Evolutionary conservation across 2,113 vertebrate genomes (phyloP), one percentile per base, ranked within the genome.

Genomic region (Corvus hawaiiensis): DNA sequence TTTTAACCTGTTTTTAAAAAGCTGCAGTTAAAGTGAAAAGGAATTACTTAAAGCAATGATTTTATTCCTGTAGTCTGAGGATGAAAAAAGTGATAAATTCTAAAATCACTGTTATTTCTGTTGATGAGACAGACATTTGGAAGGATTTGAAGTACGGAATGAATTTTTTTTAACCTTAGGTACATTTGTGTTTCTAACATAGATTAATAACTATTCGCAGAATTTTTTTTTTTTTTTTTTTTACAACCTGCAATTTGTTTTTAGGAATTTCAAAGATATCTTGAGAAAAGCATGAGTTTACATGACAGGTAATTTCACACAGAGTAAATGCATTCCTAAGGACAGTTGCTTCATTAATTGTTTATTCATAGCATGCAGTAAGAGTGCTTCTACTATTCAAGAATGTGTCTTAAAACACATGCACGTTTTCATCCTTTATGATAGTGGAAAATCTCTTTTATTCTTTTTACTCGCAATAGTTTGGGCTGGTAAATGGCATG

Each of bases 1-100:
- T 96, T 94, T 95, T 97, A 97, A 96, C 91, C 82, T 97, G 82
- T 82, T 97, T 95, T 94, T 94, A 92, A 97, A 94, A 94, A 95
- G 59, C 73, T 96, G 82, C 85, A 87, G 95, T 97, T 97, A 95
- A 96, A 95, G 71, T 97, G 89, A 95, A 96, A 97, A 96, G n/a
- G 61, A 95, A 89, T 94, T 84, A 89, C 85, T 96, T 96, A 84
- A 96, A 97, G 67, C 84, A 88, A 82, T 93, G 43, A 89, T 96
- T 97, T 96, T 80, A 90, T 95, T 95, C 89, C 82, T 58, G 12
- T 59, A 91, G 73, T 89, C 55, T 88, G 66, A 76, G 67, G 64
- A 75, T 44, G 54, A 87, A 55, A 91, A 86, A 54, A 80, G 32
- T 86, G 44, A 96, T 95, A 83, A 64, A 54, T 74, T 92, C 52